Evolutionary conservation across 2,113 vertebrate genomes (phyloP).

Genomic region (Spea multiplicata): DNA sequence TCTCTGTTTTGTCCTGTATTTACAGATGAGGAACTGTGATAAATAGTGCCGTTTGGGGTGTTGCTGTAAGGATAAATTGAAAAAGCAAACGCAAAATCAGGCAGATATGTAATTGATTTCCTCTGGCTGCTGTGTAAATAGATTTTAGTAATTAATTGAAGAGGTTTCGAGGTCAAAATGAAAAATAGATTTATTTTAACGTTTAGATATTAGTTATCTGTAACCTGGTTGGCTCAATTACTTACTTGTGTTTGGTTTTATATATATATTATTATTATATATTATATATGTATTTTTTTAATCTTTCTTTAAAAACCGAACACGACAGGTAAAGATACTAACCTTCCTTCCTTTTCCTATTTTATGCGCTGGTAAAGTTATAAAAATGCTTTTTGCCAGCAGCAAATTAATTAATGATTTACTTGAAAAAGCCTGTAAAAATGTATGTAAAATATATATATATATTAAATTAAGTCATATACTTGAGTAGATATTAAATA

Average conservation of each 20-base stretch:
- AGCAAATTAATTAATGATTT: too few species aligned
- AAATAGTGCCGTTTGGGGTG: conserved; percentile 39
- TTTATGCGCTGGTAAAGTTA: too few species aligned
- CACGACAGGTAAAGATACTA: too few species aligned
- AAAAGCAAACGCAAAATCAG: conserved; percentile 55
- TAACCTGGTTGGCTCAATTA: conserved; percentile 73
- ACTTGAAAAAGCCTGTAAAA: too few species aligned
- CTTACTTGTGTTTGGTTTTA: conserved; percentile 61
- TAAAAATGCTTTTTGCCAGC: too few species aligned
- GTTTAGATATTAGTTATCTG: conserved; percentile 79
- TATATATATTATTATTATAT: neutral
- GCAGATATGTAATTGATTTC: conserved; percentile 72
- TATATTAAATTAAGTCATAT: too few species aligned
- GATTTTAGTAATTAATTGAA: conserved; percentile 86
- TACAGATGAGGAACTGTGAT: conserved; percentile 26
- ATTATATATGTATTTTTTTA: too few species aligned
- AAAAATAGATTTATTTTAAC: conserved; percentile 84
- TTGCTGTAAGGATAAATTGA: conserved; percentile 39
- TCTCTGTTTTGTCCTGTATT: neutral
- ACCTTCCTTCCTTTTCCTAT: too few species aligned
- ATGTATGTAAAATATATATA: too few species aligned
- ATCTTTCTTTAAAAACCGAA: too few species aligned
- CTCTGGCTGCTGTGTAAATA: conserved; percentile 80
- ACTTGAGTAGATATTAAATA: too few species aligned
- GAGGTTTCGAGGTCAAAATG: conserved; percentile 75